Conservation (phyloP, 2,797 vertebrate species). For the Pangasius krempfi region DNA sequence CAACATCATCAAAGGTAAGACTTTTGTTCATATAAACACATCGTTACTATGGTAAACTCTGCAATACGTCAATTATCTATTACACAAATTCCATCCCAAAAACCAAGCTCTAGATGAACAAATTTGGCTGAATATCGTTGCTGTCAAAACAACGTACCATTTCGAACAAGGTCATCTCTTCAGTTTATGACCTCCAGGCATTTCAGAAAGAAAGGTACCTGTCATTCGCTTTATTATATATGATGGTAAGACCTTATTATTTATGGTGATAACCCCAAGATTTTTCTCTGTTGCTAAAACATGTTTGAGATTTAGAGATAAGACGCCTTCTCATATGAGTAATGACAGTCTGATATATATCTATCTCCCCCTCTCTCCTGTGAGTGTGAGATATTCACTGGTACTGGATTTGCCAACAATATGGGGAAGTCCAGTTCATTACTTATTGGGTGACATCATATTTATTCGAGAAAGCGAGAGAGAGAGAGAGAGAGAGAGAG, state of each 20-base stretch:
- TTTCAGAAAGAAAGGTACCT: background rate
- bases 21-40: background rate
- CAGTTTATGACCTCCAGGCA: background rate
- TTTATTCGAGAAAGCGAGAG: constrained; percentile 57
- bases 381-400: background rate
- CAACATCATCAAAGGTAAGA: background rate
- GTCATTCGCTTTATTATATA: background rate
- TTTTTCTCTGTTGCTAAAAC: background rate
- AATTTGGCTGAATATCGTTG: background rate
- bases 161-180: background rate
- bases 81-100: background rate
- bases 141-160: background rate
- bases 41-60: background rate
- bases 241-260: background rate
- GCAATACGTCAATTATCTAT: background rate
- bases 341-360: constrained; percentile 10
- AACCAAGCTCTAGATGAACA: background rate
- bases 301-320: constrained; percentile 9
- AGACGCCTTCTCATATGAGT: background rate
- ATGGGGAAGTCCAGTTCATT: constrained; percentile 83
- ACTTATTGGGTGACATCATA: constrained; percentile 94
- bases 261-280: background rate
- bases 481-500: constrained; percentile 58
- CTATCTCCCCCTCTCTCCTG: background rate
- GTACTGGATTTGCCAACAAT: constrained; percentile 15